These are phyloP conservation scores for Smittia sp. DNA, from an alignment of 2,888 invertebrate species.

Conservation along the genomic window DNA sequence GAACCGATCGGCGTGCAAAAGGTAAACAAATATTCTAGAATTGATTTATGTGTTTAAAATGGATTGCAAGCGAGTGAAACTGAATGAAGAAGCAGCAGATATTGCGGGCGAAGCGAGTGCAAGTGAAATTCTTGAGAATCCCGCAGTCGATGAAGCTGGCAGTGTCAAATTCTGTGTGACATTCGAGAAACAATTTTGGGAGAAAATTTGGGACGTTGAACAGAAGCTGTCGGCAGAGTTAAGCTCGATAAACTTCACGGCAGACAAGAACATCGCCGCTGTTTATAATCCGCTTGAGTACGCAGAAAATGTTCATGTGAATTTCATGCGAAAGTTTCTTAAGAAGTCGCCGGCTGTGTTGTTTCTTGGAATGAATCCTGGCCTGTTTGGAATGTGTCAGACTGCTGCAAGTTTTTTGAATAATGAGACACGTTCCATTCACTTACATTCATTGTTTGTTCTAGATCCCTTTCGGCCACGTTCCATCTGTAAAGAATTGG, in stretches of 20 bases:
- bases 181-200: conserved; percentile 46
- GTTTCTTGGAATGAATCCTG: conserved; percentile 93
- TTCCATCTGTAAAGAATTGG: conserved; percentile 72
- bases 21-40: not conserved
- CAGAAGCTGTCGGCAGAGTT: conserved; percentile 46
- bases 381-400: conserved; percentile 96
- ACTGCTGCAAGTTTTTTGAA: conserved; percentile 67
- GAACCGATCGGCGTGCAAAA: not conserved
- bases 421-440: conserved; percentile 10
- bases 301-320: conserved; percentile 72
- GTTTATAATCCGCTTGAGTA: conserved; percentile 86
- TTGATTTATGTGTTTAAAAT: not conserved
- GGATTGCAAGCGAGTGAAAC: not conserved
- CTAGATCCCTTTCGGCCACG: conserved; percentile 87
- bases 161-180: not conserved
- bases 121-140: not conserved
- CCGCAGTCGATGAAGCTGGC: not conserved
- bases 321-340: conserved; percentile 72
- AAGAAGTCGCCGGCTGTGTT: conserved; percentile 66
- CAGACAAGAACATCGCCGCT: conserved; percentile 45
- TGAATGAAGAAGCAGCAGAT: not conserved
- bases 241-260: conserved; percentile 40
- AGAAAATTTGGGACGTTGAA: conserved; percentile 48
- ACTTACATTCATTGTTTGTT: conserved; percentile 44
- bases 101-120: not conserved